Evolutionary conservation across 2,113 vertebrate genomes (phyloP), one percentile per base, ranked within the genome.

Genomic region (Strix uralensis): DNA sequence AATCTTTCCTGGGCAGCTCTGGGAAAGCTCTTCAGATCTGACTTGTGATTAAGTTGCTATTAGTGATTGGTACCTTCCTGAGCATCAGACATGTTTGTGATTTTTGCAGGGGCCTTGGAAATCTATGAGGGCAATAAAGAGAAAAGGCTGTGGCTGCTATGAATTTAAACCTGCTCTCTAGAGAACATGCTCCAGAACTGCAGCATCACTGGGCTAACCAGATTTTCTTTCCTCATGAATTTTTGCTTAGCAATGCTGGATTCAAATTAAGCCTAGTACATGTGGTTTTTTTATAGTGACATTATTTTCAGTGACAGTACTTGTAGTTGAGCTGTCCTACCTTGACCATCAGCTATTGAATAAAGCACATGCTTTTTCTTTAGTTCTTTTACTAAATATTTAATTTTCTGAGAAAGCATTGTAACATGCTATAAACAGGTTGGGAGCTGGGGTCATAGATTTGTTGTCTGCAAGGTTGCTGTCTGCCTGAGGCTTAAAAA

Each of bases 171-270:
- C 23, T 38, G 10, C 25, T 90, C 51, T 36, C 71, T 59, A 59
- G 79, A 86, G 71, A 94, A 25, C 46, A 38, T 30, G 9, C 59
- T 97, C 46, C 59, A 78, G 74, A 93, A 74, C 29, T 78, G 72
- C 71, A 74, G 20, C 51, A 81, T 91, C 67, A 77, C 71, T 82
- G 27, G 36, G n/a, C 58, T 85, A 87, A 81, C 59, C 46, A 59
- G 74, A 25, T 51, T 81, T 95, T 80, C n/a, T 44, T 88, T 61
- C 34, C 34, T 91, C 10, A 4, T 70, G 34, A 82, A 63, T 90
- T 95, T 96, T 91, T 97, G 81, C 94, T 94, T 89, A 94, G 79
- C 63, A 15, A 11, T 44, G 38, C 81, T 78, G 59, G 59, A 66
- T 88, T 63, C 38, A 78, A 66, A 74, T 87, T 61, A 69, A 85